phyloP scores from a whole-genome alignment of 2,888 invertebrate species.

The Blomia tropicalis region DNA sequence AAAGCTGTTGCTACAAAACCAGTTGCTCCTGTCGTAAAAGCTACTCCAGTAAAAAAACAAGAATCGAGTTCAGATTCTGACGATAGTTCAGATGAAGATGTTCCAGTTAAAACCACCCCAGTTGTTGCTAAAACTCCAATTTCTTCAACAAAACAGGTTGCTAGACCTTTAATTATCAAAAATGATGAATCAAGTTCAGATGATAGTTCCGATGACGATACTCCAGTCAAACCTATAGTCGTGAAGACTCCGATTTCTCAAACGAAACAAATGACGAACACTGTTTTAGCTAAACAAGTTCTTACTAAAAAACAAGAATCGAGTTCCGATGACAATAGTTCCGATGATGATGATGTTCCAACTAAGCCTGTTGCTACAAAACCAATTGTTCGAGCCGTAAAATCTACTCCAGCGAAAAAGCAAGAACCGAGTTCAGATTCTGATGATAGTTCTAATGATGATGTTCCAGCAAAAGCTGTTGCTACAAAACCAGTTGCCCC shows the following conservation, averaged over 20 bases:
- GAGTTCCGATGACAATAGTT: constrained; percentile 7
- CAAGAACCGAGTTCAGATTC: background rate
- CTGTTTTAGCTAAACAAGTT: background rate
- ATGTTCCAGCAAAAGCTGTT: background rate
- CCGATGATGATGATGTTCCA: background rate
- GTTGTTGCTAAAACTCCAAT: background rate
- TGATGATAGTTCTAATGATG: constrained; percentile 14
- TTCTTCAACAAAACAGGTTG: background rate
- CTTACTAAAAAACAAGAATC: constrained; percentile 5
- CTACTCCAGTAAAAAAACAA: background rate
- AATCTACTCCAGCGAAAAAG: no score
- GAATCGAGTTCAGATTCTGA: background rate
- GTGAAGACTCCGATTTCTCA: background rate
- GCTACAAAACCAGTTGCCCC: background rate
- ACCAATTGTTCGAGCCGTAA: background rate
- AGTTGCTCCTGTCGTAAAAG: background rate
- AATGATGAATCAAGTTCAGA: background rate
- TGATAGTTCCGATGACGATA: background rate
- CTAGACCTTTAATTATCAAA: background rate
- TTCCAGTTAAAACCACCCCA: no score
- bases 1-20: background rate
- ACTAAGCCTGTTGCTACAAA: background rate
- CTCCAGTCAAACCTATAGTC: background rate
- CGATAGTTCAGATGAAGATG: background rate
- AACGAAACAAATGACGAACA: background rate